Conservation (phyloP, 2,888 invertebrate species). For the Pyralis farinalis region DNA sequence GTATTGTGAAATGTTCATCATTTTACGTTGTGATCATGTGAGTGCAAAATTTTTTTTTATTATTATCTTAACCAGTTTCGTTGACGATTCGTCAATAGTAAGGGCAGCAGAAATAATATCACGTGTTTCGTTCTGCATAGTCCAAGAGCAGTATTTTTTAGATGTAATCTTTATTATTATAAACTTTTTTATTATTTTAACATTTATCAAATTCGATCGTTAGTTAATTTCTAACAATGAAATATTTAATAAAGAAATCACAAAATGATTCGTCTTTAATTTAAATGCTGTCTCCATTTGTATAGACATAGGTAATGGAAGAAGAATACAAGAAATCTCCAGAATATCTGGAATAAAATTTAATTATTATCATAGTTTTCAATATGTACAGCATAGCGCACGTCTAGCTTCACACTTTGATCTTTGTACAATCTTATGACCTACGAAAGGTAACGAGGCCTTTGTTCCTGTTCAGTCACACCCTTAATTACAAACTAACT, state of each 20-base stretch:
- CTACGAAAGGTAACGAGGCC: no score
- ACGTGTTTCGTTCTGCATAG: conserved; percentile 67
- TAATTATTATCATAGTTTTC: no score
- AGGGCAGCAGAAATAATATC: conserved; percentile 66
- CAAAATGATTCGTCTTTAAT: conserved; percentile 60
- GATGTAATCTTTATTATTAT: conserved; percentile 74
- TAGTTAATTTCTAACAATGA: conserved; percentile 81
- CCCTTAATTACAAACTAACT: no score
- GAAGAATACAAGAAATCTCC: no score
- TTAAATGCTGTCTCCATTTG: no score
- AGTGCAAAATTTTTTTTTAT: conserved; percentile 71
- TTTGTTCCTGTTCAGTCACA: no score
- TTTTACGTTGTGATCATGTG: conserved; percentile 79
- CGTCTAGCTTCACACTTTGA: no score
- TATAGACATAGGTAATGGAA: no score
- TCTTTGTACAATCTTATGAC: no score
- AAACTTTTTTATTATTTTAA: conserved; percentile 70
- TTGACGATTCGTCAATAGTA: conserved; percentile 53
- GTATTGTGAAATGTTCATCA: conserved; percentile 74
- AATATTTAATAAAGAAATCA: conserved; percentile 80
- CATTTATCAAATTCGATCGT: conserved; percentile 77
- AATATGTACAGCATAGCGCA: no score
- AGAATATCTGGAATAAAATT: no score
- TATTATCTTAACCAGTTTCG: conserved; percentile 61
- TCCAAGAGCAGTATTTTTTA: conserved; percentile 80